phyloP scores from a whole-genome alignment of 1,140 invertebrate genomes.

The Caenorhabditis inopinata region DNA sequence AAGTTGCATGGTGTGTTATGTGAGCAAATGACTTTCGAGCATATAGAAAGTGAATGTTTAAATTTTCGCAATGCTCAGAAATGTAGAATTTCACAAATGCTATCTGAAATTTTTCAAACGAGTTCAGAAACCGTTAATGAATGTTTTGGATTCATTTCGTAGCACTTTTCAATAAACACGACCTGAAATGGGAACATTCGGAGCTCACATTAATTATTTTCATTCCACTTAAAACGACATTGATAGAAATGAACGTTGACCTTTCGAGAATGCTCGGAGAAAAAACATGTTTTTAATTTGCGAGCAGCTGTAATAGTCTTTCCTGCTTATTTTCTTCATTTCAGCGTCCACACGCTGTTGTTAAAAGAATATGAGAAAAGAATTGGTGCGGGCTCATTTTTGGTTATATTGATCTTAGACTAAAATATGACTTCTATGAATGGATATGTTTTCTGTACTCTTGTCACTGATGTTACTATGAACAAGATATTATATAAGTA shows the following conservation, averaged over 20 bases:
- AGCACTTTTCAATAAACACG: too few relatives aligned
- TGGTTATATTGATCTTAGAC: not conserved
- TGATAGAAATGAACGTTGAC: conserved; percentile 29
- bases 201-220: too few relatives aligned
- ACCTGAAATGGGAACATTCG: too few relatives aligned
- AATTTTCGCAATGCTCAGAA: too few relatives aligned
- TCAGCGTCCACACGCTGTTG: not conserved
- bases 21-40: not conserved
- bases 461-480: too few relatives aligned
- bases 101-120: too few relatives aligned
- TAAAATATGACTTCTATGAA: not conserved
- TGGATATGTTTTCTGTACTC: not conserved
- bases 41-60: too few relatives aligned
- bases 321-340: not conserved
- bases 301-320: not conserved
- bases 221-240: too few relatives aligned
- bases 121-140: too few relatives aligned
- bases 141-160: too few relatives aligned
- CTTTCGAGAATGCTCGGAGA: not conserved
- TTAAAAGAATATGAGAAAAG: conserved; percentile 11
- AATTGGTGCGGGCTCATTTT: not conserved
- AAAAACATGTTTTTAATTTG: conserved; percentile 32
- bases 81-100: too few relatives aligned
- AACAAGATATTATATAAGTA: not conserved
- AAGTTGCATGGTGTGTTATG: not conserved